Conservation (phyloP, 1,140 invertebrate species). For the Medauroidea extradentata region DNA sequence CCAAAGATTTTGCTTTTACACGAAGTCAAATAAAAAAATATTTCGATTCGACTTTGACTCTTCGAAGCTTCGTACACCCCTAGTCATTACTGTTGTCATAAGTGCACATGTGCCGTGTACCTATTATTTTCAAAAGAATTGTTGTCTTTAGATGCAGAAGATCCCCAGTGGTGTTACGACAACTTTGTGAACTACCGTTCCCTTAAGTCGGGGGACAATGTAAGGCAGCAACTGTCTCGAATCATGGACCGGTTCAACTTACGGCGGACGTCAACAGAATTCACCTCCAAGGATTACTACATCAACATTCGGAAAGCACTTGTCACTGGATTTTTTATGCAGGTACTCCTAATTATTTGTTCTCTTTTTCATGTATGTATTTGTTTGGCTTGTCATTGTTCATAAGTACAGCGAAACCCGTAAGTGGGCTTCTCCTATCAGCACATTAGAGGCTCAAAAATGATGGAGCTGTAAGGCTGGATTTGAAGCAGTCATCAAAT, state of each 20-base stretch:
- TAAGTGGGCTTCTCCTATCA: too few relatives aligned
- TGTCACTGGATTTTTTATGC: conserved; percentile 99
- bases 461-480: too few relatives aligned
- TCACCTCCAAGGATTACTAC: conserved; percentile 98
- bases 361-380: conserved; percentile 6
- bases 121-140: too few relatives aligned
- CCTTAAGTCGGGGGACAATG: conserved; percentile 88
- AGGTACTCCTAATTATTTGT: too few relatives aligned
- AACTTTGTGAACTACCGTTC: conserved; percentile 99
- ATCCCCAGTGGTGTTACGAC: conserved; percentile 98
- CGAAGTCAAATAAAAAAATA: too few relatives aligned
- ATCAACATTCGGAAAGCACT: conserved; percentile 97
- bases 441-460: too few relatives aligned
- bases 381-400: neutral
- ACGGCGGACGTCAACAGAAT: conserved; percentile 94
- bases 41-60: too few relatives aligned
- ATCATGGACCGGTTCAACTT: conserved; percentile 93
- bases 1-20: too few relatives aligned
- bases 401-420: neutral
- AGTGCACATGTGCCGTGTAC: too few relatives aligned
- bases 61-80: too few relatives aligned
- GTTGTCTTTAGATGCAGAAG: conserved; percentile 62
- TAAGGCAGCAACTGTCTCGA: conserved; percentile 73
- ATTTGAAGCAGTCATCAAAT: too few relatives aligned
- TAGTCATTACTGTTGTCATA: too few relatives aligned